A percentile compares a stretch with the other conserved stretches of the same genome.
These are phyloP conservation scores for Motacilla alba DNA, from an alignment of 2,113 vertebrate species.

Conservation along the genomic window DNA sequence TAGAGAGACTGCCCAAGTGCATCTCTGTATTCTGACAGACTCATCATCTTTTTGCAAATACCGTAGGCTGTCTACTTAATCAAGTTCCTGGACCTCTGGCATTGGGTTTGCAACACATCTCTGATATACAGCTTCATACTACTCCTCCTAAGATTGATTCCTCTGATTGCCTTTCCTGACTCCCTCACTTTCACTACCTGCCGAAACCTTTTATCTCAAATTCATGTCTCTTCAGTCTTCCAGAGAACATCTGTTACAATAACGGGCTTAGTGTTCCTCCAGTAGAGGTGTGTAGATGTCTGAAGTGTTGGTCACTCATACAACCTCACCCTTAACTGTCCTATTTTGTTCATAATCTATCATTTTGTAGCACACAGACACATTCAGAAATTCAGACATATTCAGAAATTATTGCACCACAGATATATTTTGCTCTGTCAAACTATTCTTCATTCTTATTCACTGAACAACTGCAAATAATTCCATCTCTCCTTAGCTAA, in stretches of 20 bases:
- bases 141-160: neutral
- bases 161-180: neutral
- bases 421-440: neutral
- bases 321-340: neutral
- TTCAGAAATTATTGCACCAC: neutral
- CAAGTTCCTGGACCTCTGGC: neutral
- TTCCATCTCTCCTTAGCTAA: neutral
- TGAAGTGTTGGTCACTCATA: neutral
- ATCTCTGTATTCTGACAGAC: neutral
- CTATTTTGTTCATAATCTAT: neutral
- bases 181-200: neutral
- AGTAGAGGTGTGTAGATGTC: neutral
- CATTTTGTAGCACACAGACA: neutral
- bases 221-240: neutral
- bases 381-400: neutral
- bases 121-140: neutral
- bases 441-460: neutral
- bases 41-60: neutral
- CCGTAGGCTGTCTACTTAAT: neutral
- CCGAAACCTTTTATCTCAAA: neutral
- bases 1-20: neutral
- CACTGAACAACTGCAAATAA: neutral
- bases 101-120: neutral
- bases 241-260: rapidly evolving
- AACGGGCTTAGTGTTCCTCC: neutral